These are phyloP conservation scores for Furnarius figulus DNA, from an alignment of 2,113 vertebrate species.

Conservation along the genomic window DNA sequence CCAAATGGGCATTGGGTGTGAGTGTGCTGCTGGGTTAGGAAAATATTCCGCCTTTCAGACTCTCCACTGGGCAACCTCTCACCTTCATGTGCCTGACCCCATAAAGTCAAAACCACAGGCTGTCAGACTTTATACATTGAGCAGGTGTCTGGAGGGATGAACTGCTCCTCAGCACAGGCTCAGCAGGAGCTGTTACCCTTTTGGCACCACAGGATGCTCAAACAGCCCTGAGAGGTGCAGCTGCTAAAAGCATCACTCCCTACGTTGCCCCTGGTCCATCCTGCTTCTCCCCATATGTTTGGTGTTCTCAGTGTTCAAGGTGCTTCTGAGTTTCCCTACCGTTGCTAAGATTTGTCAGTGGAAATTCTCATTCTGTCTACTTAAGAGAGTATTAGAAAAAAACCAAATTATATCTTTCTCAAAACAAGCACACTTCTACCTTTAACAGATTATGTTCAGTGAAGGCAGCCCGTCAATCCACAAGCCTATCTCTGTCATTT, in stretches of 20 bases:
- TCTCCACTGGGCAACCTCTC: neutral
- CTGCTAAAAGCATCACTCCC: neutral
- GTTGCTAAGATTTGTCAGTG: neutral
- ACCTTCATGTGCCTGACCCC: rapidly evolving
- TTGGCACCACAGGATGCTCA: neutral
- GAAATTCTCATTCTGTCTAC: neutral
- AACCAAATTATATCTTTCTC: neutral
- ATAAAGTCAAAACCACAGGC: neutral
- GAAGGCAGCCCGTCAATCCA: neutral
- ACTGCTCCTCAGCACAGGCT: neutral
- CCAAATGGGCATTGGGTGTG: rapidly evolving
- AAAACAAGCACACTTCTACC: neutral
- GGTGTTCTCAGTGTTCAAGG: neutral
- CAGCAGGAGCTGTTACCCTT: neutral
- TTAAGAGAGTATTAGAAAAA: neutral
- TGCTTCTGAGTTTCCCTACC: neutral
- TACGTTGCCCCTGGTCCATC: neutral
- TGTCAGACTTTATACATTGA: neutral
- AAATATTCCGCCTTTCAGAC: neutral
- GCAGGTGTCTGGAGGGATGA: rapidly evolving
- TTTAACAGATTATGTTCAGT: neutral
- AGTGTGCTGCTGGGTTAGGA: neutral
- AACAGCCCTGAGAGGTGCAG: neutral
- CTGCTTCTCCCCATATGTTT: neutral
- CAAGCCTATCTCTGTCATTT: neutral